phyloP scores from a whole-genome alignment of 1,140 invertebrate genomes.

The Trissolcus basalis region DNA sequence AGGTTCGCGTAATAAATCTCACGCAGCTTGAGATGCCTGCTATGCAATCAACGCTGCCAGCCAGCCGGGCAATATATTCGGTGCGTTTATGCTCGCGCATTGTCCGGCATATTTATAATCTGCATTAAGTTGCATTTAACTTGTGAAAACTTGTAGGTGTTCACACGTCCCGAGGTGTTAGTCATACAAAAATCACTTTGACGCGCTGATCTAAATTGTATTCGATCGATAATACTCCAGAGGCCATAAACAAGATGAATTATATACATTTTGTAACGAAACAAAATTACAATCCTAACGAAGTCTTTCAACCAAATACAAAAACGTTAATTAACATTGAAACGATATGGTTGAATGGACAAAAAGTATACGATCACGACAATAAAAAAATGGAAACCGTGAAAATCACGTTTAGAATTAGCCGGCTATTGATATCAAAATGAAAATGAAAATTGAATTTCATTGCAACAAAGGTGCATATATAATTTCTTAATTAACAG shows the following conservation, averaged over 20 bases:
- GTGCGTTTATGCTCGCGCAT: slow-evolving; percentile 13
- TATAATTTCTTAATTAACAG: slow-evolving; percentile 14
- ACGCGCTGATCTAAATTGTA: slow-evolving; percentile 5
- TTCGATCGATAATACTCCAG: not conserved
- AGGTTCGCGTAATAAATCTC: slow-evolving; percentile 59
- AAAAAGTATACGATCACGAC: no score
- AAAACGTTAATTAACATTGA: no score
- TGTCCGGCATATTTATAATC: slow-evolving; percentile 22
- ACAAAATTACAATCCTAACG: no score
- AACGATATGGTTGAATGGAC: no score
- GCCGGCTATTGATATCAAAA: not conserved
- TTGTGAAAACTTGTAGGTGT: slow-evolving; percentile 14
- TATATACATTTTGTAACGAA: not conserved
- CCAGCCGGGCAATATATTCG: slow-evolving; percentile 35
- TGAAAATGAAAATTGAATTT: not conserved
- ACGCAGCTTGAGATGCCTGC: slow-evolving; percentile 40
- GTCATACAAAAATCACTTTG: slow-evolving; percentile 6
- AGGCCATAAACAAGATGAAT: not conserved
- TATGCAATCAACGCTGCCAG: slow-evolving; percentile 56
- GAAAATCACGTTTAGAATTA: no score
- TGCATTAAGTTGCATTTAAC: slow-evolving; percentile 29
- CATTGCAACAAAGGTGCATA: not conserved
- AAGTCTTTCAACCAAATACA: no score
- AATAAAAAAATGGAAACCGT: no score
- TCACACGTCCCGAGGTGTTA: slow-evolving; percentile 14